Percentiles rank a stretch among this genome's conserved stretches.
phyloP scores from a whole-genome alignment of 2,797 vertebrate species.

The Bovichtus variegatus region DNA sequence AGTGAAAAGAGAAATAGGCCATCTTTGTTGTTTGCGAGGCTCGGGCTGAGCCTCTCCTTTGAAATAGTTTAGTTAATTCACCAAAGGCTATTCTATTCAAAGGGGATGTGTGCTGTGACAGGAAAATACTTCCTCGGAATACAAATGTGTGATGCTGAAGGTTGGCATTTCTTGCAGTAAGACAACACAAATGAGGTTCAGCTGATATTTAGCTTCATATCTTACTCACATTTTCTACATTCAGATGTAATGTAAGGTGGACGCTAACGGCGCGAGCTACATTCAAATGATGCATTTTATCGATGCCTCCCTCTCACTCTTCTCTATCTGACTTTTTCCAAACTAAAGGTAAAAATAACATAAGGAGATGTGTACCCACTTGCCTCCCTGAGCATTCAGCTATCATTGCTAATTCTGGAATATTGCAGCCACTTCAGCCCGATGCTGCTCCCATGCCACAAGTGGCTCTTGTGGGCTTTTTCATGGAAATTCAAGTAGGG shows the following conservation, averaged over 20 bases:
- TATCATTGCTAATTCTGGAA: slow-evolving; percentile 74
- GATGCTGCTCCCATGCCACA: slow-evolving; percentile 56
- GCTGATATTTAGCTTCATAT: background rate
- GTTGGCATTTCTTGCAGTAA: slow-evolving; percentile 10
- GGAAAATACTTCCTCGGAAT: slow-evolving; percentile 8
- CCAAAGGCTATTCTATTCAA: slow-evolving; percentile 27
- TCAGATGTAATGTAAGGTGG: background rate
- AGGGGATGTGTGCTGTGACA: slow-evolving; percentile 6
- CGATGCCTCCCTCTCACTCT: slow-evolving; percentile 22
- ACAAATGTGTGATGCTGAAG: background rate
- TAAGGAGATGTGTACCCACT: slow-evolving; percentile 76
- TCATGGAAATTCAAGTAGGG: slow-evolving; percentile 75
- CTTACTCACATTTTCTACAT: background rate
- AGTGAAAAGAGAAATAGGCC: slow-evolving; percentile 41
- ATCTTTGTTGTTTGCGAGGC: slow-evolving; percentile 29
- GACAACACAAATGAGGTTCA: background rate
- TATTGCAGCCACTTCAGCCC: slow-evolving; percentile 76
- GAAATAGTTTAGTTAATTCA: slow-evolving; percentile 38
- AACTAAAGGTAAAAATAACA: slow-evolving; percentile 80
- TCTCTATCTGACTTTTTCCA: slow-evolving; percentile 51
- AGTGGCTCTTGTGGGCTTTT: slow-evolving; percentile 76
- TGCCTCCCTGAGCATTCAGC: slow-evolving; percentile 65
- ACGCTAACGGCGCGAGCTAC: background rate
- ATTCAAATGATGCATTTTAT: slow-evolving; percentile 24
- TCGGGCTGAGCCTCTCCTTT: slow-evolving; percentile 18